Conservation (phyloP, 2,113 vertebrate genomes). For the Trichechus manatus region DNA sequence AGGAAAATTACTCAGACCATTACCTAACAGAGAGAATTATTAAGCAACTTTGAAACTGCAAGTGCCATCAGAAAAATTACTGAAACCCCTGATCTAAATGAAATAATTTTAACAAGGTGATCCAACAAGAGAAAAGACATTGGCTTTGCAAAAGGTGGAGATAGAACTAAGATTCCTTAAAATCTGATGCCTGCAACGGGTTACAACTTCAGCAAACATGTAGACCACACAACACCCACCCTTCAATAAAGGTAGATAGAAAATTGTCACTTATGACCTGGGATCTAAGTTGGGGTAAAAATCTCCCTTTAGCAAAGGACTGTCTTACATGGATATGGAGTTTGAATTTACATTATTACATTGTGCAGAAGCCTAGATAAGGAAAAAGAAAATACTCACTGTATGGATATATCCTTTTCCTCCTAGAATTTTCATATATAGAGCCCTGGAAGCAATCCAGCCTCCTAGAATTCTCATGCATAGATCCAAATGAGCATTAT, state of each 20-base stretch:
- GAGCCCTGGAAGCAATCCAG: background rate
- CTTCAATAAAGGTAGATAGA: background rate
- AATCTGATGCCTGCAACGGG: background rate
- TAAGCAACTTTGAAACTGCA: background rate
- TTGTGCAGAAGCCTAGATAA: background rate
- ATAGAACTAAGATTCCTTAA: background rate
- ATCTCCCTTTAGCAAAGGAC: background rate
- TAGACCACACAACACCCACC: background rate
- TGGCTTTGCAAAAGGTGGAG: background rate
- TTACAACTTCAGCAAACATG: background rate
- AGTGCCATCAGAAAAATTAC: background rate
- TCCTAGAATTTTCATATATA: background rate
- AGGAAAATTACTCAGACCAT: background rate
- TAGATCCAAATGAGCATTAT: background rate
- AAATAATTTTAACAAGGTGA: background rate
- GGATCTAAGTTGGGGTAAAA: background rate
- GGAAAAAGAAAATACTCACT: background rate
- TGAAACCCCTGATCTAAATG: background rate
- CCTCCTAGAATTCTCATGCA: too few relatives aligned
- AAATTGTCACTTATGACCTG: background rate
- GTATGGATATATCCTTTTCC: background rate
- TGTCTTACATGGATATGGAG: background rate
- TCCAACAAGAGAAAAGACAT: background rate
- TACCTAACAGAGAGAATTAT: background rate
- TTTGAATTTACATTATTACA: background rate